Evolutionary conservation across 2,113 vertebrate genomes (phyloP).

Genomic region (Ploceus nigricollis): DNA sequence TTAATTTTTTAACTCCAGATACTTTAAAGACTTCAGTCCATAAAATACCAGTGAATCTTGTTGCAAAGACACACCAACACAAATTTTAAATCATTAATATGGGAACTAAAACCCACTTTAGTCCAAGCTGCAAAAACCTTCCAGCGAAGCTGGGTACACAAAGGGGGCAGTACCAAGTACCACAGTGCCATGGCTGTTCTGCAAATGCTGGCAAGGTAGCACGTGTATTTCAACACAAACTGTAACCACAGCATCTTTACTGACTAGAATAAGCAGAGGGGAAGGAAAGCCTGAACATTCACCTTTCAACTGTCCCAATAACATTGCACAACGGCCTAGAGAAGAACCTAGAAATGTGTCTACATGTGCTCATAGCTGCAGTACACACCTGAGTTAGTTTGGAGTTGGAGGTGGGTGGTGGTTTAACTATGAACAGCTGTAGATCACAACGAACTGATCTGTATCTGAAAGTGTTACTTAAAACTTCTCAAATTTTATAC

Average conservation of each 20-base stretch:
- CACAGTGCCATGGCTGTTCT: neutral
- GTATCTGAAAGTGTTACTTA: neutral
- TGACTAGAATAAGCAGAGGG: neutral
- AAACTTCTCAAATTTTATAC: neutral
- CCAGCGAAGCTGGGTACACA: neutral
- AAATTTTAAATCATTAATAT: neutral
- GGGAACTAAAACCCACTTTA: neutral
- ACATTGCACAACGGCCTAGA: neutral
- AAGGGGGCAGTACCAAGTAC: neutral
- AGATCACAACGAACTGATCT: neutral
- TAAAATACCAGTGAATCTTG: neutral
- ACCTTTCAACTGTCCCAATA: neutral
- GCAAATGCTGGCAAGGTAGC: neutral
- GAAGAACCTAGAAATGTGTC: neutral
- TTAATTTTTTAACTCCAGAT: neutral
- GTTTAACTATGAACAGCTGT: neutral
- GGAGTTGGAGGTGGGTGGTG: neutral
- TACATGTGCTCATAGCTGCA: neutral
- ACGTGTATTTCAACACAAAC: neutral
- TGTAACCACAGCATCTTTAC: neutral
- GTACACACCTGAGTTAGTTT: neutral
- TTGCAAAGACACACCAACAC: neutral
- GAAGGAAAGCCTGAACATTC: neutral
- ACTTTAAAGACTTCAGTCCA: neutral
- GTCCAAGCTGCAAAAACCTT: neutral